A percentile compares a stretch with the other conserved stretches of the same genome.
These are phyloP conservation scores for Coregonus ussuriensis DNA, from an alignment of 2,797 vertebrate genomes.

Conservation along the genomic window DNA sequence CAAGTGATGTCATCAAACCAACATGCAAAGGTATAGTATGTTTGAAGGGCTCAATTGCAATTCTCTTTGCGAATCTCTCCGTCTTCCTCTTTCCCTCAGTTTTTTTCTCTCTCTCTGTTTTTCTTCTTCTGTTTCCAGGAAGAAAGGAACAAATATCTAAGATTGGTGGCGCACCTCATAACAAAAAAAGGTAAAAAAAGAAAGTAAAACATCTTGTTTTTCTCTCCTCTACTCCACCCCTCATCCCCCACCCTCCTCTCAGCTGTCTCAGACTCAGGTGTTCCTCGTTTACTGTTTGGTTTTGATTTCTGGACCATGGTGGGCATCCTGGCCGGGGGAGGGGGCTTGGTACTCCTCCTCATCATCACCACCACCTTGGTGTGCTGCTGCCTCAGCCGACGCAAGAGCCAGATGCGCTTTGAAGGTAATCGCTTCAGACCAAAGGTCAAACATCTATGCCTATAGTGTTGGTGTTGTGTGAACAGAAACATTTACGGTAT, in stretches of 20 bases:
- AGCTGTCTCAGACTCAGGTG: rapidly evolving
- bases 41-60: neutral
- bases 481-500: too few species aligned
- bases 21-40: rapidly evolving
- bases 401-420: slow-evolving; percentile 2
- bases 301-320: slow-evolving; percentile 45
- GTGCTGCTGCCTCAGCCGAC: slow-evolving; percentile 34
- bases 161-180: neutral
- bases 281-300: neutral
- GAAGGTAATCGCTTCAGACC: too few species aligned
- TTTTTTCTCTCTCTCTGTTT: neutral
- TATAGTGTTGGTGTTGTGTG: neutral
- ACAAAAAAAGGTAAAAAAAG: neutral
- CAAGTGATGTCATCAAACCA: rapidly evolving
- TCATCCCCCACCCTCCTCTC: neutral
- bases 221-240: too few species aligned
- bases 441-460: neutral
- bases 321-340: slow-evolving; percentile 45
- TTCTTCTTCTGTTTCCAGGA: neutral
- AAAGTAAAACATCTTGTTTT: too few species aligned
- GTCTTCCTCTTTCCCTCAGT: neutral
- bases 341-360: slow-evolving; percentile 54
- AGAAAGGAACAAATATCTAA: too few species aligned
- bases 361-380: slow-evolving; percentile 33
- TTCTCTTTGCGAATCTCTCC: neutral